Evolutionary conservation across 2,113 vertebrate species (phyloP).

Genomic region (Eonycteris spelaea): DNA sequence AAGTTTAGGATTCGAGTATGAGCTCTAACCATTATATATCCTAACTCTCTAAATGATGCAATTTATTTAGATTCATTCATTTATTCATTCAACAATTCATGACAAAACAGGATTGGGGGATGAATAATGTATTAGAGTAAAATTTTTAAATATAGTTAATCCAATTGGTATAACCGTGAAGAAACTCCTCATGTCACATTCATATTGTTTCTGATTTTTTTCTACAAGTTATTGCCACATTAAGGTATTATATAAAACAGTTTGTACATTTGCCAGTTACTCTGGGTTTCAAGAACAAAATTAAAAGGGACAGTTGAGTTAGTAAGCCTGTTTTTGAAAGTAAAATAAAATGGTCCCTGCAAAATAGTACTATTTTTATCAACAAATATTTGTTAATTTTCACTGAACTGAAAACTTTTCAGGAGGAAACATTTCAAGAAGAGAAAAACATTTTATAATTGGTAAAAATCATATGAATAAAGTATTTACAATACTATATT

Average conservation of each 20-base stretch:
- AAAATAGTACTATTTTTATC: not conserved
- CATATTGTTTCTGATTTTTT: not conserved
- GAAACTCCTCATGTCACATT: not conserved
- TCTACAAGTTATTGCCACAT: not conserved
- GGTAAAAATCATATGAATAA: not conserved
- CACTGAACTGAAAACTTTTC: not conserved
- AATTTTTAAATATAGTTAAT: not conserved
- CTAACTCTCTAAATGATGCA: not conserved
- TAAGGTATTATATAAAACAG: not conserved
- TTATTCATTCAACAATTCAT: not conserved
- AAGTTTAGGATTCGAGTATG: not conserved
- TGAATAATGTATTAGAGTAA: not conserved
- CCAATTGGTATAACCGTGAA: not conserved
- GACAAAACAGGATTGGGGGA: not conserved
- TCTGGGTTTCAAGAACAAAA: not conserved
- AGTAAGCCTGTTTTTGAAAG: not conserved
- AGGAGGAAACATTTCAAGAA: not conserved
- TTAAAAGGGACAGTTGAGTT: not conserved
- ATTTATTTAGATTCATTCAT: not conserved
- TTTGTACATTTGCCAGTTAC: not conserved
- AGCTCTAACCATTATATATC: not conserved
- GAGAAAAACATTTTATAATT: not conserved
- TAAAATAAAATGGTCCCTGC: not conserved
- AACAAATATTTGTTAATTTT: not conserved
- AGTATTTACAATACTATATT: not conserved